Evolutionary conservation across 1,140 invertebrate species (phyloP), one percentile per base, ranked within the genome.

Genomic region (Hylaeus anthracinus): DNA sequence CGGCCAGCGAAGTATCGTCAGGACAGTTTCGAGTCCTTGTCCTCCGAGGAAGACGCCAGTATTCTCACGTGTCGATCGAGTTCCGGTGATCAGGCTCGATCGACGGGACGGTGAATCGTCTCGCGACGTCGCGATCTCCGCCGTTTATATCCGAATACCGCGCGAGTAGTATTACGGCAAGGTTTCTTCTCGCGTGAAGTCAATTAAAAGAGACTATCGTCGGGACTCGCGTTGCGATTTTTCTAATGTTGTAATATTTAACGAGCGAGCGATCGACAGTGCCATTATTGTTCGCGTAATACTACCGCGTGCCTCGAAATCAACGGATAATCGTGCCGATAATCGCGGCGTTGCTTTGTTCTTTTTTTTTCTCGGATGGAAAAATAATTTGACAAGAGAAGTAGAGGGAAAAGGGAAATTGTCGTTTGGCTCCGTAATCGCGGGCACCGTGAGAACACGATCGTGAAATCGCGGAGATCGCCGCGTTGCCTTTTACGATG

Each of bases 381-480:
- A 14, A 39, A 15, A 51, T 51, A 51, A 5, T 56, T 60, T 39
- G 63, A 9, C 60, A 12, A 3, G 41, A 41, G 4, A 51, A 10
- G 8, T 5, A 4, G 45, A 26, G 26, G 12, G 15, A 26, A n/a
- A 43, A 26, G 5, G 53, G 26, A 41, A 70, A 37, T 9, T 1
- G 15, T 37, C 43, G 55, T 71, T 6, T 63, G 63, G 43, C 41
- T 37, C 37, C 15, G 70, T 5, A n/a, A 51, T 45, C 10, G 53
- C 14, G 71, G 0, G 63, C 51, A 60, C 6, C 48, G 41, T 51
- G 78, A 51, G 12, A 43, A 48, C 75, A 26, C 55, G 66, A 26
- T 8, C 43, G 45, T 61, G 9, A 90, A 91, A 91, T 89, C 71
- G 89, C 90, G 89, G 91, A 91, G 89, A 91, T 93, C 88, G 86